Base-by-base conservation (phyloP, 53 echinoderm and acorn worm species). In the Antedon mediterranea region DNA sequence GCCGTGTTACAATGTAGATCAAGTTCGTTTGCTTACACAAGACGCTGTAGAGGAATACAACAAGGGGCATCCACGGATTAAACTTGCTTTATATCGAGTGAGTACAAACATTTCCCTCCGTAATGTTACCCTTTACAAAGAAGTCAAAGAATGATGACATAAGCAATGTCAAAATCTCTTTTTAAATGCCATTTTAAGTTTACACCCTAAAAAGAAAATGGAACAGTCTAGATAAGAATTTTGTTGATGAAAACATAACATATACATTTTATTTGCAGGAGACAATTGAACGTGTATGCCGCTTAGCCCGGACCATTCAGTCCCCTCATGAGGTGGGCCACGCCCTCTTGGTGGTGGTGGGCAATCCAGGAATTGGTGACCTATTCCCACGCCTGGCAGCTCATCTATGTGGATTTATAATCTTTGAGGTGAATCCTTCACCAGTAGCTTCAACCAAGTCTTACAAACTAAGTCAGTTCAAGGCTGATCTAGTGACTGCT, bases 21-120 rank as follows among this genome's bases (percentile, higher is more conserved):
- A 76, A 1, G 86, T 95, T 31, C 80, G 86, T 71, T 80, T 81
- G 70, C 88, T 95, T 9, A 75, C 90, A 27, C 85, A 84, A 73
- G 91, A 95, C 84, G 91, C 97, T 0, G 87, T 95, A 42, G 95
- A 95, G 77, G 95, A 95, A 70, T 95, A 91, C 77, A 95, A 95
- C 76, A 95, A 95, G 43, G 87, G 87, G 15, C 95, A 95, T 31
- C 91, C 95, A 30, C 91, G 91, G 83, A 95, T 95, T 20, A 95
- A 89, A 71, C 73, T 95, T 28, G 86, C 95, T 26, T 76, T 95
- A 3, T 95, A 95, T 71, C 85, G 86, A 77, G 95, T 91, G 41
- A 80, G 84, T 26, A 37, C 29, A 33, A 4, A 37, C 37, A n/a
- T n/a, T n/a, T n/a, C n/a, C n/a, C n/a, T n/a, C n/a, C n/a, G n/a